These are phyloP conservation scores for Seriola aureovittata DNA, from an alignment of 2,113 vertebrate species.

Conservation along the genomic window DNA sequence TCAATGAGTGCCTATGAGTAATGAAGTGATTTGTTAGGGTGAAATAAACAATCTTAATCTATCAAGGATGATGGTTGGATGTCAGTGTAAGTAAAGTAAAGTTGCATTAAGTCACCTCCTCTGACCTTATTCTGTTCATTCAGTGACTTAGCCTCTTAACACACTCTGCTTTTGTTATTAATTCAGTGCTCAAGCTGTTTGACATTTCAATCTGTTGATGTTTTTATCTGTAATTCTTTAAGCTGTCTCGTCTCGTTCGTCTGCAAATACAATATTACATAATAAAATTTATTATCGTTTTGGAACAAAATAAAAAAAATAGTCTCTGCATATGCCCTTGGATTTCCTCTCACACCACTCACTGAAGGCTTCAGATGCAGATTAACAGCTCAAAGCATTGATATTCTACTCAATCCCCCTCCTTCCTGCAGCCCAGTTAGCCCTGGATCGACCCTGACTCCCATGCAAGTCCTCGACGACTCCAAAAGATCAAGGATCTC, in stretches of 20 bases:
- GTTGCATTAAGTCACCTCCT: slow-evolving; percentile 41
- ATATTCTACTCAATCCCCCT: slow-evolving; percentile 65
- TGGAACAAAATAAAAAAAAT: not conserved
- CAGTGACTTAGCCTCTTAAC: slow-evolving; percentile 47
- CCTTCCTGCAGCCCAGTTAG: slow-evolving; percentile 57
- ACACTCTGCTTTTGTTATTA: slow-evolving; percentile 22
- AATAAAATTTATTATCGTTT: slow-evolving; percentile 7
- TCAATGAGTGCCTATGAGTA: slow-evolving; percentile 43
- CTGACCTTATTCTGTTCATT: slow-evolving; percentile 46
- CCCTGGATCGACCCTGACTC: slow-evolving; percentile 59
- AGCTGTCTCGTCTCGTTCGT: not conserved
- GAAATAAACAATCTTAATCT: slow-evolving; percentile 55
- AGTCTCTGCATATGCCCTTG: slow-evolving; percentile 24
- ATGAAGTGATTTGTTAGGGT: slow-evolving; percentile 30
- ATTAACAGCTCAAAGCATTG: slow-evolving; percentile 62
- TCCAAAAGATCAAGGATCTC: slow-evolving; percentile 58
- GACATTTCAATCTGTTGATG: slow-evolving; percentile 47
- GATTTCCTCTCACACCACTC: slow-evolving; percentile 36
- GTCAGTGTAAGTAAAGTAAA: slow-evolving; percentile 25
- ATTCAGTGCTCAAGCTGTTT: slow-evolving; percentile 49
- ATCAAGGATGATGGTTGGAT: not conserved
- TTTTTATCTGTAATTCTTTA: slow-evolving; percentile 17
- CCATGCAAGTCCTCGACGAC: slow-evolving; percentile 24
- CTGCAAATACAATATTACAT: not conserved
- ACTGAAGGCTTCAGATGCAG: slow-evolving; percentile 56